Evolutionary conservation across 2,888 invertebrate species (phyloP).

Genomic region (Mactromeris polynyma): DNA sequence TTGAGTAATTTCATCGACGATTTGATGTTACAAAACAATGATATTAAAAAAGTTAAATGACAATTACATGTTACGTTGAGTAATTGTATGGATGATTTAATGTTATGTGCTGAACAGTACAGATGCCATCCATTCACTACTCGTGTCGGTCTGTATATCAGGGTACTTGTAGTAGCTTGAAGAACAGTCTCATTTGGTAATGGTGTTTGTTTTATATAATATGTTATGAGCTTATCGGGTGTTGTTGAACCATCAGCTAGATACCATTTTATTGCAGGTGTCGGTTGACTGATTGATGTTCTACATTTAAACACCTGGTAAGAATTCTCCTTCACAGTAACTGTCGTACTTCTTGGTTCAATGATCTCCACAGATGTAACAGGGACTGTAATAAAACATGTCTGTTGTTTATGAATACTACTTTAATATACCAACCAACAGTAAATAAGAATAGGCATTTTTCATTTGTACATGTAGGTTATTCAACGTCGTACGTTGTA

Average conservation of each 20-base stretch:
- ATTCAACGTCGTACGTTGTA: too few species aligned
- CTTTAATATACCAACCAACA: too few species aligned
- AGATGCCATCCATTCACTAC: not conserved
- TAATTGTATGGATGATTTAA: not conserved
- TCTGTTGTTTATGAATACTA: too few species aligned
- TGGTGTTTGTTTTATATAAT: not conserved
- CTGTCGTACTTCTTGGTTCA: not conserved
- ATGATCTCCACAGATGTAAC: not conserved
- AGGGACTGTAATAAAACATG: not conserved
- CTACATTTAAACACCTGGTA: not conserved
- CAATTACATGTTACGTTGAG: not conserved
- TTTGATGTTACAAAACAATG: not conserved
- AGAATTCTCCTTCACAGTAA: not conserved
- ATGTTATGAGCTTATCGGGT: not conserved
- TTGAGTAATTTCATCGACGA: not conserved
- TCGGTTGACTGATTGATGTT: not conserved
- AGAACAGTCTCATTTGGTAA: not conserved
- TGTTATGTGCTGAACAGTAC: not conserved
- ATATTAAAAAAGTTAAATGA: too few species aligned
- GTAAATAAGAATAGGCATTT: too few species aligned
- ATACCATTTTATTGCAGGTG: not conserved
- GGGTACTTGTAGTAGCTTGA: not conserved
- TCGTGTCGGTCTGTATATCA: not conserved
- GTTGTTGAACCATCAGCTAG: not conserved
- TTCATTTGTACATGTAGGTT: too few species aligned